phyloP scores from a whole-genome alignment of 1,140 invertebrate species.

The Ephestia elutella region DNA sequence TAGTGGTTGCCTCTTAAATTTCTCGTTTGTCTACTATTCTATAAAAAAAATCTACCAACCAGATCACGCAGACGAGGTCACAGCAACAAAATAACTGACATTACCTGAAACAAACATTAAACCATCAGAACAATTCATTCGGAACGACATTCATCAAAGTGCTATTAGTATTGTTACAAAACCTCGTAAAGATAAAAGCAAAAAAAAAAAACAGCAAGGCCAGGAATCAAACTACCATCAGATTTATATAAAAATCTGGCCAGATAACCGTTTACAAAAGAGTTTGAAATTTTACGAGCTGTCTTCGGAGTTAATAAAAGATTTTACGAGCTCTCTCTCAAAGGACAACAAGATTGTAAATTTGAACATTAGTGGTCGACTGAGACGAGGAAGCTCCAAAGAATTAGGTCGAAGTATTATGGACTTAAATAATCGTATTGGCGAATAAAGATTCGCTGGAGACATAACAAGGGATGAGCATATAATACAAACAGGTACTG shows the following conservation, averaged over 20 bases:
- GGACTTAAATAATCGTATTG: neutral
- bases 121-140: constrained; percentile 3
- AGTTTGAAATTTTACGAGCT: constrained; percentile 28
- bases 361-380: constrained; percentile 13
- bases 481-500: neutral
- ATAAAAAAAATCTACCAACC: too few species aligned
- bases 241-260: constrained; percentile 31
- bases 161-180: constrained; percentile 21
- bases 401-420: constrained; percentile 3
- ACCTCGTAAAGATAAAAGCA: constrained; percentile 14
- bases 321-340: constrained; percentile 32
- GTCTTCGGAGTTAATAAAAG: constrained; percentile 28
- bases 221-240: constrained; percentile 31
- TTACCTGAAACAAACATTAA: constrained; percentile 17
- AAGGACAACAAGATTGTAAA: constrained; percentile 15
- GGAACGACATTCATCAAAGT: constrained; percentile 18
- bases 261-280: constrained; percentile 30
- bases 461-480: neutral
- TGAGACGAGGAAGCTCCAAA: constrained; percentile 4
- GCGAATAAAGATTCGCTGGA: neutral
- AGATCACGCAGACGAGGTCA: neutral
- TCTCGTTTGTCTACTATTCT: too few species aligned
- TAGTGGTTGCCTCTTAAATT: too few species aligned
- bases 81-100: neutral
- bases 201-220: constrained; percentile 10